These are phyloP conservation scores for Trissoscelio sp. DNA, from an alignment of 2,888 invertebrate genomes.

Conservation along the genomic window DNA sequence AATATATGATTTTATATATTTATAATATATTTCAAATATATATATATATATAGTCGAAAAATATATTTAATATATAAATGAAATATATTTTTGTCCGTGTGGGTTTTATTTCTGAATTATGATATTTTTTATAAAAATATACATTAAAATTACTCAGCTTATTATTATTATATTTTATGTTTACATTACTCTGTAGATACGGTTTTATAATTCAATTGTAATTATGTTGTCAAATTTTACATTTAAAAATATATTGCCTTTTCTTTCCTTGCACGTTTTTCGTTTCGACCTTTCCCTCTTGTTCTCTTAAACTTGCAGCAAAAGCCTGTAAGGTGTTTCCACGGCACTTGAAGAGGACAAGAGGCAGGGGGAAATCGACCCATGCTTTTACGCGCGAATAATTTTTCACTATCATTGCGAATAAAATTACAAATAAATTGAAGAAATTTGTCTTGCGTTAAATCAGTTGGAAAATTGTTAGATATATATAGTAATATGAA, in stretches of 20 bases:
- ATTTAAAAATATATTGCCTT: background rate
- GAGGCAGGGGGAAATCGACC: slow-evolving; percentile 13
- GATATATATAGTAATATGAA: background rate
- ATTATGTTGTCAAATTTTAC: too few species aligned
- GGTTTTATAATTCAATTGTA: too few species aligned
- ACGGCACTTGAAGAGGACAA: slow-evolving; percentile 11
- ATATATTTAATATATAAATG: too few species aligned
- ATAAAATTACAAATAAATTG: slow-evolving; percentile 1
- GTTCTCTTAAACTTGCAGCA: slow-evolving; percentile 7
- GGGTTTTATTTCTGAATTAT: too few species aligned
- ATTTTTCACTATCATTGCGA: slow-evolving; percentile 10
- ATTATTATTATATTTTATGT: too few species aligned
- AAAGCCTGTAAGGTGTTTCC: slow-evolving; percentile 38
- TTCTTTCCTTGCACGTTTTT: background rate
- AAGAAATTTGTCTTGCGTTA: background rate
- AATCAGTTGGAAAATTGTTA: background rate
- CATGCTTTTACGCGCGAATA: background rate
- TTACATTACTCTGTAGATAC: too few species aligned
- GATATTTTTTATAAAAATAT: too few species aligned
- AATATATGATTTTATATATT: too few species aligned
- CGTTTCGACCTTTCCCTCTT: slow-evolving; percentile 19
- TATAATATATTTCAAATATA: too few species aligned
- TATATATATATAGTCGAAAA: too few species aligned
- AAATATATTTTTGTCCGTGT: too few species aligned
- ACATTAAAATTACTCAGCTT: too few species aligned